Base-by-base conservation (phyloP, 1,140 invertebrate species). In the Probaryconus sp. region DNA sequence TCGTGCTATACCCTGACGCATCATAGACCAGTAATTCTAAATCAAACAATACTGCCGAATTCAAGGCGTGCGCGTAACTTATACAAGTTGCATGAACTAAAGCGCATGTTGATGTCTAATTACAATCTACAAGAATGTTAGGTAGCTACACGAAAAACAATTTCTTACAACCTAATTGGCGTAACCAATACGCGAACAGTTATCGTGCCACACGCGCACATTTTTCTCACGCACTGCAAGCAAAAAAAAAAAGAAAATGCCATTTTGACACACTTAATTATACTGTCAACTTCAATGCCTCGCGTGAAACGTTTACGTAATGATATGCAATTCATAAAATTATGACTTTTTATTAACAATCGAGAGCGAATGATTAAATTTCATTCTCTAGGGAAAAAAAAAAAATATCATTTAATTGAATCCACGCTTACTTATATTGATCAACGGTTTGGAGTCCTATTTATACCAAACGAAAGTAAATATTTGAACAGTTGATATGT, bases 1-100 rank as follows among this genome's bases (percentile, higher is more conserved):
- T 14, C 11, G 43, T 55, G 61, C 55, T 20, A 47, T 20, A 17
- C 11, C 17, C 14, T 24, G 38, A 14, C 16, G 43, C 45, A 58
- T 63, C 64, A 47, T 71, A 58, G 50, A 58, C 43, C 51, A 33
- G 30, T 72, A 76, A 77, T 77, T 72, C 55, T 77, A 77, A 77
- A 77, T 72, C 74, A 77, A 77, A 72, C 64, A 77, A 58, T 72
- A 58, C 58, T 58, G 63, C 58, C 68, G 56, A 69, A 77, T 77
- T 72, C 63, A 35, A 60, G 33, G 33, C 53, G 68, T n/a, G n/a
- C 68, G 31, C 56, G 53, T 51, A 67, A 71, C 48, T 68, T 42
- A 30, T 67, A 40, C 30, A 53, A 58, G 48, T 71, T 71, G 58
- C 68, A 76, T 42, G 37, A 72, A 14, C 55, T 20, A 9, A 24